Evolutionary conservation across 2,888 invertebrate genomes (phyloP).

Genomic region (Orthosia gracilis): DNA sequence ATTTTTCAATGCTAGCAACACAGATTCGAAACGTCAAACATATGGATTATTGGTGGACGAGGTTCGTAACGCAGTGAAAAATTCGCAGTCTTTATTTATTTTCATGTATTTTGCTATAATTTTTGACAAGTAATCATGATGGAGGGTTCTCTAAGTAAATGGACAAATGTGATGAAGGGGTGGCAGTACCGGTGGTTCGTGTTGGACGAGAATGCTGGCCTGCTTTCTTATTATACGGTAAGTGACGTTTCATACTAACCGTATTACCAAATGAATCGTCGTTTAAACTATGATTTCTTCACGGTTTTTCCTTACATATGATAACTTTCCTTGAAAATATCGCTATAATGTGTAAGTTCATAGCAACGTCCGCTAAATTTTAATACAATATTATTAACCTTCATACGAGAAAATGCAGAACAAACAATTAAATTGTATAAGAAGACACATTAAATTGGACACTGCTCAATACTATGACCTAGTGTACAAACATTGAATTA

Average conservation of each 20-base stretch:
- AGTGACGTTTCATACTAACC: constrained; percentile 88
- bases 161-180: constrained; percentile 99
- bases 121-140: constrained; percentile 91
- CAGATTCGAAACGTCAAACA: constrained; percentile 78
- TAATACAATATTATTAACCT: constrained; percentile 33
- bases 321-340: constrained; percentile 6
- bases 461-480: constrained; percentile 36
- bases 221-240: constrained; percentile 99
- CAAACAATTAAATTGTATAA: constrained; percentile 6
- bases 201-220: constrained; percentile 98
- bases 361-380: neutral
- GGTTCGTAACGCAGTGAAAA: constrained; percentile 81
- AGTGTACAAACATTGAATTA: neutral
- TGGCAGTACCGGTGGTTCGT: constrained; percentile 99
- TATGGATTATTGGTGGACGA: constrained; percentile 86
- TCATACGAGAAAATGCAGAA: constrained; percentile 4
- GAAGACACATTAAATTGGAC: constrained; percentile 27
- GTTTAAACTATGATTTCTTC: constrained; percentile 44
- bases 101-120: constrained; percentile 82
- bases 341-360: neutral
- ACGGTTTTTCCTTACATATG: constrained; percentile 3
- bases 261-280: constrained; percentile 49
- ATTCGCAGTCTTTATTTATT: constrained; percentile 83
- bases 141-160: constrained; percentile 98
- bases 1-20: constrained; percentile 73